A percentile compares a stretch with the other conserved stretches of the same genome.
These are phyloP conservation scores for Hystrix brachyura DNA, from an alignment of 2,113 vertebrate genomes.

Conservation along the genomic window DNA sequence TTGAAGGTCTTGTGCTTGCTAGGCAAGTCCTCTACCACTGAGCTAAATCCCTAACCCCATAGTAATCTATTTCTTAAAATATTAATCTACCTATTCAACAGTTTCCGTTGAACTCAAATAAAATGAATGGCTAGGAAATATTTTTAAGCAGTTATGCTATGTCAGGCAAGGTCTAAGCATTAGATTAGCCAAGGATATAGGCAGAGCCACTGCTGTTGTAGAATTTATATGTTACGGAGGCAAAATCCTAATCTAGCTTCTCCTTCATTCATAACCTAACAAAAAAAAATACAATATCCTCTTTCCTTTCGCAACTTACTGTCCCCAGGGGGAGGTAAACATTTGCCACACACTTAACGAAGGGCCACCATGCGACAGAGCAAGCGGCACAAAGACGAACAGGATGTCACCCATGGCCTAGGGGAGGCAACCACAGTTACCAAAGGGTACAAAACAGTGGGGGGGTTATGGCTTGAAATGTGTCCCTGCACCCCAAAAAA, in stretches of 20 bases:
- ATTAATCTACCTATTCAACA: background rate
- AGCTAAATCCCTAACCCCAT: background rate
- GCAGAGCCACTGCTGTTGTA: background rate
- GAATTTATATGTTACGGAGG: background rate
- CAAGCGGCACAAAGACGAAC: background rate
- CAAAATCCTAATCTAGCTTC: background rate
- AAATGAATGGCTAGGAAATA: background rate
- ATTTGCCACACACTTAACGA: background rate
- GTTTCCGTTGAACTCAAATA: conserved; percentile 29
- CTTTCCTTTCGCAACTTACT: background rate
- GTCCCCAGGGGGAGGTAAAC: background rate
- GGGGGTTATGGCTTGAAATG: background rate
- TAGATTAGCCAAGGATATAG: background rate
- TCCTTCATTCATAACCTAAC: background rate
- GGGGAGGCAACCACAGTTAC: background rate
- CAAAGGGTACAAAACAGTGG: background rate
- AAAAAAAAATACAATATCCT: background rate
- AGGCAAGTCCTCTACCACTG: too few relatives aligned
- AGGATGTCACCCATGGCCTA: background rate
- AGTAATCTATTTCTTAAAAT: background rate
- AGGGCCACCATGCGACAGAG: background rate
- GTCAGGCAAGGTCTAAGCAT: background rate
- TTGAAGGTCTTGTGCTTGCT: too few relatives aligned
- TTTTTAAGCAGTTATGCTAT: conserved; percentile 1
- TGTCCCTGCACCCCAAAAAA: background rate